Evolutionary conservation across 2,888 invertebrate species (phyloP).

Genomic region (Melieria omissa): DNA sequence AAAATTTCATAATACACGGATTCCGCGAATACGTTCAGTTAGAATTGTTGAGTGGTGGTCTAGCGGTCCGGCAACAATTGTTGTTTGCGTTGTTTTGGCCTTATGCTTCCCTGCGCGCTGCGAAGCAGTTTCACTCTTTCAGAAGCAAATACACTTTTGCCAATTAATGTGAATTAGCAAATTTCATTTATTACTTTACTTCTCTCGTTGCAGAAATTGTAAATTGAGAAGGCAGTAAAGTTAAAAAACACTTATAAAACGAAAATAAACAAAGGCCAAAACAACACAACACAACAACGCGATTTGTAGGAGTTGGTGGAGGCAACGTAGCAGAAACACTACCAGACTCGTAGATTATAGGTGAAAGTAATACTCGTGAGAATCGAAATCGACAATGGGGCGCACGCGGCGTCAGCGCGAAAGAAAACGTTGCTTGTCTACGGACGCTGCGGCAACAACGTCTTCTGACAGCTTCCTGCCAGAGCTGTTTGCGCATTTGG

Average conservation of each 20-base stretch:
- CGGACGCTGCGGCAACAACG: background rate
- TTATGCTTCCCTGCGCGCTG: constrained; percentile 24
- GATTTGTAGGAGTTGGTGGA: background rate
- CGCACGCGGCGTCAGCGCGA: constrained; percentile 56
- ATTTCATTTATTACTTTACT: constrained; percentile 44
- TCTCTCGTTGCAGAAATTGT: constrained; percentile 59
- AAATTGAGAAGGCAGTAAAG: constrained; percentile 29
- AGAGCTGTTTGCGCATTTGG: constrained; percentile 51
- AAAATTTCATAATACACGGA: constrained; percentile 53
- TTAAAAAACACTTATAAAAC: constrained; percentile 19
- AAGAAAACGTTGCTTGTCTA: background rate
- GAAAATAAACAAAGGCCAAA: constrained; percentile 45
- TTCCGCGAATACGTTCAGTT: background rate
- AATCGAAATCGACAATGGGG: constrained; percentile 48
- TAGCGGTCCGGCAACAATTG: constrained; percentile 50
- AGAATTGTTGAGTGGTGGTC: background rate
- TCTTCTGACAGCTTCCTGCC: constrained; percentile 28
- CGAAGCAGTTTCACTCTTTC: background rate
- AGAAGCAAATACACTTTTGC: constrained; percentile 3
- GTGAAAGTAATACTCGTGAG: too few relatives aligned
- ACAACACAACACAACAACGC: constrained; percentile 44
- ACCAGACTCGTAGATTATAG: too few relatives aligned
- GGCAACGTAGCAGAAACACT: too few relatives aligned
- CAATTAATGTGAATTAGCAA: constrained; percentile 1
- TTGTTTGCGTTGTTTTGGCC: constrained; percentile 60